Evolutionary conservation across 1,140 invertebrate genomes (phyloP).

Genomic region (Drosophila tropicalis): DNA sequence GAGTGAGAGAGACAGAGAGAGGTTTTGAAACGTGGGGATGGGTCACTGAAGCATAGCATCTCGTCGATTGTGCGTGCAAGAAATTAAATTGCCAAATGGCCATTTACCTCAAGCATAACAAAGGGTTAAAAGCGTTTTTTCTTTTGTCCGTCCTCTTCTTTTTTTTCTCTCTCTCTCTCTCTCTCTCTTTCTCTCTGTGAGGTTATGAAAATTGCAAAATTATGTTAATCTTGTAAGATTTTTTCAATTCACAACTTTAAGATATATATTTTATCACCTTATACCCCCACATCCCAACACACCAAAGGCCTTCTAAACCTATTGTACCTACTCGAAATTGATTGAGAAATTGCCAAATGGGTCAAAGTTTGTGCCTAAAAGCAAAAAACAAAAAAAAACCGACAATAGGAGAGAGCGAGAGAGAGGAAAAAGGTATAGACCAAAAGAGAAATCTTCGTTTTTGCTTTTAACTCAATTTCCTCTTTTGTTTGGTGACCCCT

Average conservation of each 20-base stretch:
- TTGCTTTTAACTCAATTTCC: constrained; percentile 61
- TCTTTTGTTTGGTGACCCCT: constrained; percentile 67
- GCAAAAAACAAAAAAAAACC: constrained; percentile 16
- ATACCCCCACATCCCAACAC: neutral
- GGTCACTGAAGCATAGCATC: constrained; percentile 45
- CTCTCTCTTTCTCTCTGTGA: constrained; percentile 12
- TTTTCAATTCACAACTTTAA: constrained; percentile 32
- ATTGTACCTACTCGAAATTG: constrained; percentile 59
- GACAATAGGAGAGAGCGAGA: neutral
- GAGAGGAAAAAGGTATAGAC: constrained; percentile 2
- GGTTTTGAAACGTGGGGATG: neutral
- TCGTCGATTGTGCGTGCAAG: constrained; percentile 78
- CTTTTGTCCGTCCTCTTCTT: neutral
- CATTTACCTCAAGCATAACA: constrained; percentile 60
- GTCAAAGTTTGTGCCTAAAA: constrained; percentile 58
- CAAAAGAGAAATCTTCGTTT: constrained; percentile 28
- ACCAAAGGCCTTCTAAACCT: constrained; percentile 32
- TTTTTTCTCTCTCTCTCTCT: neutral
- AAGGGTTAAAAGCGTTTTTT: constrained; percentile 58
- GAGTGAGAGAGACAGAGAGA: neutral
- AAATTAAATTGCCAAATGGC: constrained; percentile 81
- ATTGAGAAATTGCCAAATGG: constrained; percentile 69
- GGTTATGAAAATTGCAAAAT: constrained; percentile 75
- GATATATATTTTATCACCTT: constrained; percentile 37
- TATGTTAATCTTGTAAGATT: constrained; percentile 61